Conservation (phyloP, 2,888 invertebrate genomes). For the Sinohyriopsis cumingii region DNA sequence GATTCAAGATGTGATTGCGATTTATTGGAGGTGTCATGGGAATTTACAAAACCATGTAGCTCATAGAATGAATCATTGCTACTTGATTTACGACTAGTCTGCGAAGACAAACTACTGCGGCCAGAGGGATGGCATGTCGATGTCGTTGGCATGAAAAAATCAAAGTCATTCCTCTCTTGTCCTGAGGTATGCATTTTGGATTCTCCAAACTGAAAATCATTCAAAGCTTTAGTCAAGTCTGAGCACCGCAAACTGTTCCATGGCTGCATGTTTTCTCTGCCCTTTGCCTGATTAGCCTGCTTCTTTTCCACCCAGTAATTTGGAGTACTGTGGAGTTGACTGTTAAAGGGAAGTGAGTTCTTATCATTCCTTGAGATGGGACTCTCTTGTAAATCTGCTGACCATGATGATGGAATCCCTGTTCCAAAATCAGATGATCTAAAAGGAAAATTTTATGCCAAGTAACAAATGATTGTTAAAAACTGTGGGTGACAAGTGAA, state of each 20-base stretch:
- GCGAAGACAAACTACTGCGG: conserved; percentile 34
- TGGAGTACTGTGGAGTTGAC: conserved; percentile 34
- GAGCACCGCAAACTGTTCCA: too few relatives aligned
- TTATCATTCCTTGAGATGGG: conserved; percentile 23
- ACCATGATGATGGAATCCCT: conserved; percentile 44
- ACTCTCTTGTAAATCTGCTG: conserved; percentile 42
- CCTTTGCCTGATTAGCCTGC: too few relatives aligned
- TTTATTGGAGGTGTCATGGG: not conserved
- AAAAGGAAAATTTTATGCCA: conserved; percentile 10
- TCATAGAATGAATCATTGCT: conserved; percentile 30
- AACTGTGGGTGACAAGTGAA: conserved; percentile 1
- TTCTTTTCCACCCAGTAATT: conserved; percentile 32
- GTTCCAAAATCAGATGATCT: conserved; percentile 38
- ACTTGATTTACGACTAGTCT: conserved; percentile 29
- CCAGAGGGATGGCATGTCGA: conserved; percentile 17
- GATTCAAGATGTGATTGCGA: too few relatives aligned
- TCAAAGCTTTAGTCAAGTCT: too few relatives aligned
- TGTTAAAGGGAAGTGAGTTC: conserved; percentile 31
- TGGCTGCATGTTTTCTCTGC: too few relatives aligned
- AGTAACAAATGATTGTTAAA: not conserved
- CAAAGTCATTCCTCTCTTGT: conserved; percentile 3
- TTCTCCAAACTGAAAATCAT: too few relatives aligned
- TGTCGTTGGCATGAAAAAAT: conserved; percentile 20
- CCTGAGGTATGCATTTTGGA: too few relatives aligned
- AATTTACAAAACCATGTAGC: conserved; percentile 20